phyloP scores from a whole-genome alignment of 2,113 vertebrate genomes.

The Cephalopterus ornatus region DNA sequence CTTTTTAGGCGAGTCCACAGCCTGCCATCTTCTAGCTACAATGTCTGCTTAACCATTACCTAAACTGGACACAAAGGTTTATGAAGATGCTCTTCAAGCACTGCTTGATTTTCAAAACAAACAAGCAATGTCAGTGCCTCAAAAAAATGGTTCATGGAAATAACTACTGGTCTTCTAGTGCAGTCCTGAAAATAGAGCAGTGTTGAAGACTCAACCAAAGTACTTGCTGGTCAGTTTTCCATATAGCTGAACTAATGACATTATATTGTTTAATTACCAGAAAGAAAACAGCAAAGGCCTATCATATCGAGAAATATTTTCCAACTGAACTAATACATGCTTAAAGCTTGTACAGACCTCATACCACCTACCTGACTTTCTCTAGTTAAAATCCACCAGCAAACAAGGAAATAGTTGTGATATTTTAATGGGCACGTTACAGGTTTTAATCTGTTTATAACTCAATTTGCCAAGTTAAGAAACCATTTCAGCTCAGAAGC shows the following conservation, averaged over 20 bases:
- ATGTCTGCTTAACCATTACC: background rate
- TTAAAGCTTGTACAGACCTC: background rate
- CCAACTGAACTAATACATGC: background rate
- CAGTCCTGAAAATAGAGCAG: background rate
- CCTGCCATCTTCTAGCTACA: background rate
- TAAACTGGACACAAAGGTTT: background rate
- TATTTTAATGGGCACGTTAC: background rate
- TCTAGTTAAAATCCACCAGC: background rate
- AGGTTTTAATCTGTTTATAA: constrained; percentile 2
- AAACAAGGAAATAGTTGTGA: constrained; percentile 1
- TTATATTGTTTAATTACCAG: constrained; percentile 20
- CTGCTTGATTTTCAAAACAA: background rate
- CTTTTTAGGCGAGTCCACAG: background rate
- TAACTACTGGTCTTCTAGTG: background rate
- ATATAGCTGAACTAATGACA: background rate
- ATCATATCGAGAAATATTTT: constrained; percentile 46
- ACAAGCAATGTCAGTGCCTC: background rate
- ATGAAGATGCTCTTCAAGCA: background rate
- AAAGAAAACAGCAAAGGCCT: background rate
- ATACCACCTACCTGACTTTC: background rate
- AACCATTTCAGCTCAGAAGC: background rate
- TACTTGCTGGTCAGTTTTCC: background rate
- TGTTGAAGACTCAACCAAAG: background rate
- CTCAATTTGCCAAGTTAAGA: background rate
- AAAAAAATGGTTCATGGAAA: background rate